phyloP scores from a whole-genome alignment of 2,113 vertebrate species.

The Urocolius indicus region DNA sequence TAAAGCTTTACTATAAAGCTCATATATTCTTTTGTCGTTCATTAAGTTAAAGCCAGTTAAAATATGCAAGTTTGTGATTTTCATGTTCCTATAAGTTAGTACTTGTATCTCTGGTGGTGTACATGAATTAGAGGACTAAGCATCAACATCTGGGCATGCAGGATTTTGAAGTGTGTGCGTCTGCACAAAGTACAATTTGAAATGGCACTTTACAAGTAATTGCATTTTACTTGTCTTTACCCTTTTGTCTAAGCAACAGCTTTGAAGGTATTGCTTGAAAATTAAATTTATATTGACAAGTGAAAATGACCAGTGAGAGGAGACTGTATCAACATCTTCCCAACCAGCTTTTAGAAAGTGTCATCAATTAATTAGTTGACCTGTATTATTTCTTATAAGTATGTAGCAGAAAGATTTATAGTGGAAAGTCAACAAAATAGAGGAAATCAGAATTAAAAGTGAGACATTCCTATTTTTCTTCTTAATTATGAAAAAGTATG shows the following conservation, averaged over 20 bases:
- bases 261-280: conserved; percentile 51
- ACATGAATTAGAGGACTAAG: not conserved
- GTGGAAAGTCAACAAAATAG: not conserved
- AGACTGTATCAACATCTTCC: not conserved
- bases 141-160: not conserved
- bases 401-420: conserved; percentile 12
- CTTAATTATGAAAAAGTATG: not conserved
- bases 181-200: not conserved
- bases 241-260: not conserved
- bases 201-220: not conserved
- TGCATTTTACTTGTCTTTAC: not conserved
- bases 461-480: not conserved
- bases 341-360: not conserved
- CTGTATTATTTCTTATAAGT: conserved; percentile 9
- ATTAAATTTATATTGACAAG: conserved; percentile 50
- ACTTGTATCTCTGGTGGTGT: not conserved
- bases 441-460: conserved; percentile 31
- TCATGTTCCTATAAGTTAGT: not conserved
- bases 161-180: not conserved
- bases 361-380: conserved; percentile 35
- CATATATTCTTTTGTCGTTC: conserved; percentile 33
- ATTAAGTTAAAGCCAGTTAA: conserved; percentile 40
- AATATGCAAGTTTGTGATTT: not conserved
- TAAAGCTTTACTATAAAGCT: conserved; percentile 24
- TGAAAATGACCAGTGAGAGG: conserved; percentile 32